Evolutionary conservation across 2,888 invertebrate species (phyloP).

Genomic region (Barypeithes pellucidus): DNA sequence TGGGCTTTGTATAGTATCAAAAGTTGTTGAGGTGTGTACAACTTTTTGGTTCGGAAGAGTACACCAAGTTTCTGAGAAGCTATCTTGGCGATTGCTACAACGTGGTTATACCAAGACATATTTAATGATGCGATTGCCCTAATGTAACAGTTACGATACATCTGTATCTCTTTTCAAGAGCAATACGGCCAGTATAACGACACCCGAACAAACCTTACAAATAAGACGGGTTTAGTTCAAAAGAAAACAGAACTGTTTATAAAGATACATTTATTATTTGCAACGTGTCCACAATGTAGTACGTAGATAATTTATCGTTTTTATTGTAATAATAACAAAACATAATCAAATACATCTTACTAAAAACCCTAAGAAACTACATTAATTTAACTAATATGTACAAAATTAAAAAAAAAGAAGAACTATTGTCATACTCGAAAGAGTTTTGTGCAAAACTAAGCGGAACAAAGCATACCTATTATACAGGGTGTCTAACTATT

Average conservation of each 20-base stretch:
- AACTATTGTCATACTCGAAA: constrained; percentile 65
- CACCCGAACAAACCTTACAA: too few species aligned
- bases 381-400: constrained; percentile 63
- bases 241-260: constrained; percentile 54
- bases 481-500: background rate
- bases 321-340: constrained; percentile 61
- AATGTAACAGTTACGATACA: too few species aligned
- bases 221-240: background rate
- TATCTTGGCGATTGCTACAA: too few species aligned
- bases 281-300: constrained; percentile 65
- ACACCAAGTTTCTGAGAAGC: too few species aligned
- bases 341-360: constrained; percentile 60
- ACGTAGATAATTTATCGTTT: constrained; percentile 60
- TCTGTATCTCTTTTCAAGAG: too few species aligned
- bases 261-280: constrained; percentile 67
- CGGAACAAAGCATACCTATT: constrained; percentile 41
- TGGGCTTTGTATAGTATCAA: too few species aligned
- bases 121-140: too few species aligned
- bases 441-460: constrained; percentile 62
- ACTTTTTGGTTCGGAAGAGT: too few species aligned
- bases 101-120: too few species aligned
- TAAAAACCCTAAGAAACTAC: constrained; percentile 61
- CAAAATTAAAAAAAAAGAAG: constrained; percentile 59
- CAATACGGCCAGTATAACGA: too few species aligned
- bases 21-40: too few species aligned